Base-by-base conservation (phyloP, 2,113 vertebrate species). In the Alexandromys fortis region DNA sequence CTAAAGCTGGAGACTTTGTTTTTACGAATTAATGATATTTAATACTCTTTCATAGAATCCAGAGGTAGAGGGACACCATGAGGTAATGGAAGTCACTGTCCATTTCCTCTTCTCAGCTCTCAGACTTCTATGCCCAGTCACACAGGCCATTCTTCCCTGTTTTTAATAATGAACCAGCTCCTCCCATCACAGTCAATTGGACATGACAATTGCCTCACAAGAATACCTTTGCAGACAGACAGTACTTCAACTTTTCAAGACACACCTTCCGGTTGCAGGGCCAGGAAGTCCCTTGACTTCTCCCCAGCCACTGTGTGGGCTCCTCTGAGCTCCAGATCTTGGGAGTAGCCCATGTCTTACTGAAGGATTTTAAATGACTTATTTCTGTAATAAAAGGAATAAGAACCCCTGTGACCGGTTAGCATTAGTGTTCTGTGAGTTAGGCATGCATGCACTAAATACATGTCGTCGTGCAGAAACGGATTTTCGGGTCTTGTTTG, bases 1-100 rank as follows among this genome's bases (percentile, higher is more conserved):
- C 94, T 94, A 96, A 95, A 94, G 89, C 58, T 82, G 86, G 58
- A 92, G 72, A 77, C 55, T 78, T 96, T 95, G 58, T 96, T 49
- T 95, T 85, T 94, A 90, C 89, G 77, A 94, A 97, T 94, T 92
- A 97, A 94, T 95, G 92, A 86, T 96, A 96, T 28, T 94, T 45
- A 35, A 35, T 70, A 13, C 92, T 88, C 81, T 94, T 90, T 63
- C 78, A 87, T n/a, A 47, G 90, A 96, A 92, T 55, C 75, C 79
- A 82, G 96, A 86, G 77, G n/a, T 42, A 75, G 58, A 55, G 93
- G 86, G 77, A 68, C 21, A 6, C 19, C 33, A 61, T 82, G 70
- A 91, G 72, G 45, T 91, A 87, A 92, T 68, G 63, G 87, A 93
- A 93, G 85, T 81, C 67, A 86, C 73, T 79, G 52, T 77, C 55